Evolutionary conservation across 2,888 invertebrate species (phyloP).

Genomic region (Cryptocephalus moraei): DNA sequence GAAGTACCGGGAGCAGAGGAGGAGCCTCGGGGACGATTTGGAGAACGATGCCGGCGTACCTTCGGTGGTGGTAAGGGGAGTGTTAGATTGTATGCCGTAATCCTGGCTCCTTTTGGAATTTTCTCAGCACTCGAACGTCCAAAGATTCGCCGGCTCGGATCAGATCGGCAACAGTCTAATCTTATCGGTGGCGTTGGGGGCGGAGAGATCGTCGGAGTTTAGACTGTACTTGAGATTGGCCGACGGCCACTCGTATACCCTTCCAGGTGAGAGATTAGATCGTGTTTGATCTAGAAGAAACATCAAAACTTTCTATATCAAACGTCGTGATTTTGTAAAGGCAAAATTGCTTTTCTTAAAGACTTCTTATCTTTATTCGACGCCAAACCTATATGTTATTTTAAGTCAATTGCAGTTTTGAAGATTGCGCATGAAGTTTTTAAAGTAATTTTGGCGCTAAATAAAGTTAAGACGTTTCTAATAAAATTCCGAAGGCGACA

Average conservation of each 20-base stretch:
- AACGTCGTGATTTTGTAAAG: too few relatives aligned
- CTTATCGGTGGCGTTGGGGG: conserved; percentile 43
- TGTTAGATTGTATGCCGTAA: neutral
- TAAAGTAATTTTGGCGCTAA: too few relatives aligned
- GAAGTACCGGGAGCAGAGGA: conserved; percentile 9
- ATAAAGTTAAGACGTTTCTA: too few relatives aligned
- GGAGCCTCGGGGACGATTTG: conserved; percentile 11
- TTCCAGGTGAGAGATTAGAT: conserved; percentile 33
- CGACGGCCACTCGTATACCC: conserved; percentile 38
- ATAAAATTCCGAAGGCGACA: too few relatives aligned
- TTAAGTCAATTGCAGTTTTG: too few relatives aligned
- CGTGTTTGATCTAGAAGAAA: neutral
- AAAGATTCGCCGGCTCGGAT: conserved; percentile 44
- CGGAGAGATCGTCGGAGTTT: conserved; percentile 45
- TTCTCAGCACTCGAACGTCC: conserved; percentile 36
- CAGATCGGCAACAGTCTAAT: conserved; percentile 47
- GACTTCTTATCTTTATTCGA: too few relatives aligned
- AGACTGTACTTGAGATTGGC: conserved; percentile 41
- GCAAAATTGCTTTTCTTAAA: neutral
- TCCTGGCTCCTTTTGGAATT: neutral
- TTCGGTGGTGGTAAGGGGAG: conserved; percentile 13
- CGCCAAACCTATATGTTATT: too few relatives aligned
- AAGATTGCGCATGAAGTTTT: too few relatives aligned
- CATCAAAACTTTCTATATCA: neutral
- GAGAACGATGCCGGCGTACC: conserved; percentile 21